Evolutionary conservation across 2,888 invertebrate species (phyloP).

Genomic region (Tillus elongatus): DNA sequence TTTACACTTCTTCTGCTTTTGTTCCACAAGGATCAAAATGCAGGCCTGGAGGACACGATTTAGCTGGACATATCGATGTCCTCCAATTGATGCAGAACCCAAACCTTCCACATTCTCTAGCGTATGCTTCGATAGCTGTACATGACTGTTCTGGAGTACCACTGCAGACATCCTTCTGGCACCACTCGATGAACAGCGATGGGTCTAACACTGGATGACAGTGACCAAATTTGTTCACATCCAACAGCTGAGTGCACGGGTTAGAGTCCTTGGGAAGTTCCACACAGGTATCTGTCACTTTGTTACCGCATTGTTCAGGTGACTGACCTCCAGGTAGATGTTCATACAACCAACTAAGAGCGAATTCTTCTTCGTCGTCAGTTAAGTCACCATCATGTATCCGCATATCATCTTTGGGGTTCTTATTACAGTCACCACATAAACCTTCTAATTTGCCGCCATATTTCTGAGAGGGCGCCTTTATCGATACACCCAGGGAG

Average conservation of each 20-base stretch:
- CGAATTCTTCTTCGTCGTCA: constrained; percentile 47
- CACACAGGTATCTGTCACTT: constrained; percentile 34
- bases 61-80: constrained; percentile 54
- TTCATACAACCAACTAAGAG: constrained; percentile 46
- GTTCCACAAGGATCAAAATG: constrained; percentile 50
- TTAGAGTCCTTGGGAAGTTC: constrained; percentile 53
- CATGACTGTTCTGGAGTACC: constrained; percentile 52
- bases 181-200: constrained; percentile 55
- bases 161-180: constrained; percentile 58
- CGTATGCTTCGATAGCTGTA: constrained; percentile 59
- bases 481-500: constrained; percentile 46
- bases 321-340: constrained; percentile 41
- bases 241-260: constrained; percentile 57
- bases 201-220: constrained; percentile 70
- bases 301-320: constrained; percentile 36
- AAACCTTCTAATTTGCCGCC: constrained; percentile 66
- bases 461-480: constrained; percentile 65
- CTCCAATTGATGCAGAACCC: constrained; percentile 73
- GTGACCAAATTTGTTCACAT: constrained; percentile 50
- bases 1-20: constrained; percentile 29
- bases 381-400: constrained; percentile 47
- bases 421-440: constrained; percentile 66
- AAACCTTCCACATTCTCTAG: constrained; percentile 57
- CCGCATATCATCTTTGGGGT: constrained; percentile 49
- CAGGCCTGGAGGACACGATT: constrained; percentile 46